These are phyloP conservation scores for Caenorhabditis zanzibari DNA, from an alignment of 2,888 invertebrate genomes.

Conservation along the genomic window DNA sequence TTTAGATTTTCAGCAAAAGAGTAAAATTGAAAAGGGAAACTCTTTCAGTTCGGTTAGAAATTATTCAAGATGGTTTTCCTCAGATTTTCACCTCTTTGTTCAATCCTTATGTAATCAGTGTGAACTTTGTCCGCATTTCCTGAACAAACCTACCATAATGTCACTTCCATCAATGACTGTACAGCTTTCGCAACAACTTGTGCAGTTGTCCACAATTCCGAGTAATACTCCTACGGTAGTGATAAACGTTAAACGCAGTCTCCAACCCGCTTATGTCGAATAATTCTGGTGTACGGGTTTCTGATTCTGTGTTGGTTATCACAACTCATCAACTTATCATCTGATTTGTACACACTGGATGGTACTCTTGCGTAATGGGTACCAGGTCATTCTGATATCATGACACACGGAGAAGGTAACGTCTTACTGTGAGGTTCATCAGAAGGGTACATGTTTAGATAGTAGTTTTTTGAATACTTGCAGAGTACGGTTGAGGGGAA, in stretches of 20 bases:
- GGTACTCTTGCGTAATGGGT: conserved; percentile 46
- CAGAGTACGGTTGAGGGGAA: too few species aligned
- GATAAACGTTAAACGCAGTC: conserved; percentile 41
- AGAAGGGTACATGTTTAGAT: not conserved
- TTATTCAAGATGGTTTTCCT: too few species aligned
- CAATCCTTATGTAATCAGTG: too few species aligned
- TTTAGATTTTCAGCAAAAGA: too few species aligned
- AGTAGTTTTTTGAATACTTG: not conserved
- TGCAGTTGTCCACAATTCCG: conserved; percentile 18
- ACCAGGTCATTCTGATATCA: conserved; percentile 58
- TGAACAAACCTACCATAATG: not conserved
- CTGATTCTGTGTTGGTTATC: conserved; percentile 52
- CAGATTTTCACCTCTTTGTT: too few species aligned
- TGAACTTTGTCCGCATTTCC: not conserved
- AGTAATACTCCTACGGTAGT: conserved; percentile 50
- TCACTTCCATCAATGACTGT: not conserved
- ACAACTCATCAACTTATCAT: conserved; percentile 29
- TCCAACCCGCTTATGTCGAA: conserved; percentile 58
- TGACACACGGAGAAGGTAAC: not conserved
- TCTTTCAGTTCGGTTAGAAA: too few species aligned
- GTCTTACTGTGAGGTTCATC: not conserved
- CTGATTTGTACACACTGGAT: conserved; percentile 36
- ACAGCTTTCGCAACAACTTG: not conserved
- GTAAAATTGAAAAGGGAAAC: too few species aligned
- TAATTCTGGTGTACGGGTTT: conserved; percentile 51